Evolutionary conservation across 2,113 vertebrate genomes (phyloP).

Genomic region (Calonectris borealis): DNA sequence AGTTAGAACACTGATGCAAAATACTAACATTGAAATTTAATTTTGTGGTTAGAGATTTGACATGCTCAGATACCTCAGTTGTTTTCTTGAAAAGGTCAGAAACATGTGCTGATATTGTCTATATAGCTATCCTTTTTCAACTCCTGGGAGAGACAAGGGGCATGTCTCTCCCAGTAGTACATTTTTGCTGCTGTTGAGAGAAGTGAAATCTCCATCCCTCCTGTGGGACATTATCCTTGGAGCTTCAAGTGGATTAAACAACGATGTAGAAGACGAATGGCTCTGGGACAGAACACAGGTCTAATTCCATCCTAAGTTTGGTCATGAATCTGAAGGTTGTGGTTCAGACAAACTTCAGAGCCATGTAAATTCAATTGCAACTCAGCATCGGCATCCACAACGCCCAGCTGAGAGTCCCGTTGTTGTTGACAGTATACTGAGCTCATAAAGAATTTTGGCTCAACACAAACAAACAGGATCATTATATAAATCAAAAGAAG

Average conservation of each 20-base stretch:
- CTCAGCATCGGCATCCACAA: not conserved
- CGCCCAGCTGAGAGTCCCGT: conserved; percentile 4
- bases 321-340: conserved; percentile 33
- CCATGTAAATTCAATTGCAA: not conserved
- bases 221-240: not conserved
- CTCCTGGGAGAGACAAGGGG: not conserved
- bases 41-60: not conserved
- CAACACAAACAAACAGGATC: conserved; percentile 21
- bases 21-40: not conserved
- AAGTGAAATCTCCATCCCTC: not conserved
- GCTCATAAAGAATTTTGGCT: conserved; percentile 11
- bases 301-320: conserved; percentile 8
- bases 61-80: not conserved
- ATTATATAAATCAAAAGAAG: conserved; percentile 62
- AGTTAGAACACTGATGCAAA: not conserved
- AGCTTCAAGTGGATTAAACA: not conserved
- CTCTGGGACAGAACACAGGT: not conserved
- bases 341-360: conserved; percentile 32
- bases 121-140: not conserved
- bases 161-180: not conserved
- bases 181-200: not conserved
- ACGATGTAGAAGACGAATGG: not conserved
- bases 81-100: not conserved
- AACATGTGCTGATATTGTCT: not conserved
- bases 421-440: conserved; percentile 57